Base-by-base conservation (phyloP, 2,888 invertebrate genomes). In the Melanostoma scalare region DNA sequence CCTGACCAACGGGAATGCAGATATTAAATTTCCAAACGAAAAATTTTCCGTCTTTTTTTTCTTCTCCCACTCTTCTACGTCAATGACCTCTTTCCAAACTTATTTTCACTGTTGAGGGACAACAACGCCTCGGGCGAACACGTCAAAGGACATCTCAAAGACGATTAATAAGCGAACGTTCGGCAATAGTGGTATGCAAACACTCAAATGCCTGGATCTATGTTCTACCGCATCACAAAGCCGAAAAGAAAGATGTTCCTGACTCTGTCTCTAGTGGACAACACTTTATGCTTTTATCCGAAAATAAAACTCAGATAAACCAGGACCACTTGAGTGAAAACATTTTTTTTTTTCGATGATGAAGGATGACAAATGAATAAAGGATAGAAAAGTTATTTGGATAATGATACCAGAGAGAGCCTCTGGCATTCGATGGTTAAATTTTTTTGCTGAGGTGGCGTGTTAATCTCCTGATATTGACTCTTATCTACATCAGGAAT, bases 131-230 rank as follows among this genome's bases (percentile, higher is more conserved):
- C 20, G 69, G 55, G 79, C 56, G 69, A 42, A 56, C 67, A 61
- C 67, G 74, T 84, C 84, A 79, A 79, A 79, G 67, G 84, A 84
- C 84, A 79, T 84, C 84, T 65, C 63, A 78, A 74, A 79, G 84
- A 58, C 69, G 79, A 84, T 79, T 84, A 79, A 79, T 84, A 79
- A 79, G 73, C 44, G 71, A 60, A 78, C 69, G 50, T 50, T 73
- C 36, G 68, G 36, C 72, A 38, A 61, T 36, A 20, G 55, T 31
- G 30, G 30, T 53, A 78, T 78, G 78, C 68, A 48, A 63, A 48
- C 73, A 73, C 38, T 60, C 20, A 55, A 44, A 58, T 56, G n/a
- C 52, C 50, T 9, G 30, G 8, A 63, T 63, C 46, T 8, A 36
- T 63, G 42, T 33, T 44, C n/a, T 58, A 42, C 2, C n/a, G 20